Base-by-base conservation (phyloP, 2,797 vertebrate species). In the Arremon brunneinucha region DNA sequence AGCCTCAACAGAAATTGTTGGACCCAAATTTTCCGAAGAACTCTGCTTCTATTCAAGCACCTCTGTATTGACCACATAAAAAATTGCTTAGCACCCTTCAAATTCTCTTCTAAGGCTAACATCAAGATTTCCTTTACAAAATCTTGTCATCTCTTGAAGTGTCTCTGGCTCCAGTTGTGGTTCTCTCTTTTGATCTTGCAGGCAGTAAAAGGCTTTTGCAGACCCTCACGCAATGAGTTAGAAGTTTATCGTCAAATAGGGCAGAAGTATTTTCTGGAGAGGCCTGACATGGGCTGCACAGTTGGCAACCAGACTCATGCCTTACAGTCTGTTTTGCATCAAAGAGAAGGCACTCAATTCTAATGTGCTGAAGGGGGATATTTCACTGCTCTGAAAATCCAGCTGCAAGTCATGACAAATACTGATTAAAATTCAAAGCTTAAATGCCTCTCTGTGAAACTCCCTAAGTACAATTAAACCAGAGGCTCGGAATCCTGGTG, bases 391-490 rank as follows among this genome's bases (percentile, higher is more conserved):
- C 85, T 91, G 85, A 91, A 94, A 94, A 94, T 91, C 74, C 83
- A 89, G 71, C 91, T 95, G 88, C 87, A 94, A 93, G 30, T 94
- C 83, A 74, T 93, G 83, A 85, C 78, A 94, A 95, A 88, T 69
- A 46, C 65, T 80, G 62, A 80, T 94, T 91, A 82, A 94, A 94
- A 93, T 96, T 96, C 87, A 96, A 96, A 96, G 95, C 90, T 94
- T 93, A 96, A 96, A 85, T 96, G 98, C 97, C 98, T 98, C 98
- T 98, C 98, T 99, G 98, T 99, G 98, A 98, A 99, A 98, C 98
- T 98, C 95, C 94, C 81, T 86, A 77, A 96, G 89, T 91, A 74
- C 92, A 93, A 96, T 97, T 96, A 96, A 98, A 98, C 91, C 97
- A 98, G 98, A 98, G 97, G 98, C 98, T 98, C 95, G 98, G 97